These are phyloP conservation scores for Hesperia comma DNA, from an alignment of 2,888 invertebrate species.

Conservation along the genomic window DNA sequence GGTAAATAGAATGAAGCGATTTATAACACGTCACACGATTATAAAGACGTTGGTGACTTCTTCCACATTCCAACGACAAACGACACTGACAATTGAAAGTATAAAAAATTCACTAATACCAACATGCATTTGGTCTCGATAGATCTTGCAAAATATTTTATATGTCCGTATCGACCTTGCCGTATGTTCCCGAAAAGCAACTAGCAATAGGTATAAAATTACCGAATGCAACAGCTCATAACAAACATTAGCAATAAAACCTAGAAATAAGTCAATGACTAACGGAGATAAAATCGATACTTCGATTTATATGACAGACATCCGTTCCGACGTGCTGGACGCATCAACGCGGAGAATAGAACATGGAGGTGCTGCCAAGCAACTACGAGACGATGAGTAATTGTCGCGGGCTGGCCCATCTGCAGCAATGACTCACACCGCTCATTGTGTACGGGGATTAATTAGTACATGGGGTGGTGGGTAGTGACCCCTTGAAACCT, in stretches of 20 bases:
- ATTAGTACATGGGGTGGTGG: conserved; percentile 30
- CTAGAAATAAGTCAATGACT: conserved; percentile 56
- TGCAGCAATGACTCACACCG: conserved; percentile 25
- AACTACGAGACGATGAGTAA: conserved; percentile 44
- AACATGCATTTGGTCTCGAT: not conserved
- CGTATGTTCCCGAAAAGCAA: not conserved
- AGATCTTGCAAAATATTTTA: not conserved
- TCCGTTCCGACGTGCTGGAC: conserved; percentile 30
- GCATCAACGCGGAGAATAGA: conserved; percentile 60
- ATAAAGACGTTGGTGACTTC: not conserved
- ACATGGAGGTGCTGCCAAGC: conserved; percentile 56
- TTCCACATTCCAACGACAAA: not conserved
- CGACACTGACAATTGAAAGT: not conserved
- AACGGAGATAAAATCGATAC: conserved; percentile 43
- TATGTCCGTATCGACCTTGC: not conserved
- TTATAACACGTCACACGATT: not conserved
- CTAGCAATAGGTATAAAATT: conserved; percentile 15
- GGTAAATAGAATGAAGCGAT: not conserved
- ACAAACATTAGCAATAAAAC: conserved; percentile 49
- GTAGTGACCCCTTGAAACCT: conserved; percentile 29
- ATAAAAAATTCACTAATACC: not conserved
- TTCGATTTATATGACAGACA: conserved; percentile 31
- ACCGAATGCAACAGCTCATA: conserved; percentile 24
- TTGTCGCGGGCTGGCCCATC: conserved; percentile 35
- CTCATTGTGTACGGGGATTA: conserved; percentile 16